Base-by-base conservation (phyloP, 2,888 invertebrate species). In the Microchrysa polita region DNA sequence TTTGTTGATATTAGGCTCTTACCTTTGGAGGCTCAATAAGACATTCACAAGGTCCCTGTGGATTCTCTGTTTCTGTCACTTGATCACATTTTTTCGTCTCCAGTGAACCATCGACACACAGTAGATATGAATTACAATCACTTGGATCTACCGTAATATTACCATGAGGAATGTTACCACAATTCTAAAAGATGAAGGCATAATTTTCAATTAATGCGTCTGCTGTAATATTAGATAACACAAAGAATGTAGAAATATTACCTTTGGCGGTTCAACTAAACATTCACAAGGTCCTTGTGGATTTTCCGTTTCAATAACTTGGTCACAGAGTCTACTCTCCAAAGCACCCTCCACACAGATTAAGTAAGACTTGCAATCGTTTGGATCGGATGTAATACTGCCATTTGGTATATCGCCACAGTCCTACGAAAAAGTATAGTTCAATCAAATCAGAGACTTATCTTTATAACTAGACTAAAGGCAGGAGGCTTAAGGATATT, bases 361-460 rank as follows among this genome's bases (percentile, higher is more conserved):
- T 14, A 55, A 55, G 16, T 18, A 69, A 12, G 12, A 23, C 7
- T 18, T 69, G 12, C 16, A 2, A 20, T 69, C 69, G 18, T 52
- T 55, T 10, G 34, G 12, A 18, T 69, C 69, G 9, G 69, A 40
- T 9, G 55, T 5, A 1, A 34, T 9, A 10, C 5, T 20, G 20
- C 57, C 69, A 34, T 55, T 4, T 2, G 55, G 40, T 5, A 57
- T 34, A 5, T 23, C 61, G 44, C 65, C 65, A 20, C 65, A 65
- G 14, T 34, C 12, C 61, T 61, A 18, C 18, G 5, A 5, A 52
- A 52, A 52, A 5, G n/a, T 52, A 5, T 12, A 10, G 52, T n/a
- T 14, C 18, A 16, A 1, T 52, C 18, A 52, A 5, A 14, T 12
- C n/a, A 12, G 14, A 5, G 27, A 34, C 27, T 34, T n/a, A n/a